phyloP scores from a whole-genome alignment of 2,113 vertebrate genomes.

The Pterocles gutturalis region DNA sequence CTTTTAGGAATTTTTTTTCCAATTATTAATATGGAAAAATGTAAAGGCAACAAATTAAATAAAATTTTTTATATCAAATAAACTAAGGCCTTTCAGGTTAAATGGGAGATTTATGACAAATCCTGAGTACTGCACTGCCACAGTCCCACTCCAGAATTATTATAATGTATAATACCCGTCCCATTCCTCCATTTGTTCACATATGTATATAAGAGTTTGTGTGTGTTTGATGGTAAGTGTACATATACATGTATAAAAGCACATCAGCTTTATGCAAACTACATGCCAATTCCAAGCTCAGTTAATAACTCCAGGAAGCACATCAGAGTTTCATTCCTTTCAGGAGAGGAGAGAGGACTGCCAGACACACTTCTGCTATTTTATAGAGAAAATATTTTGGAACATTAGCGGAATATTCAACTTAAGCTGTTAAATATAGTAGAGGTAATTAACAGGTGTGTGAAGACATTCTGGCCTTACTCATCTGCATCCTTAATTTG shows the following conservation, averaged over 20 bases:
- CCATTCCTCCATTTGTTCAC: neutral
- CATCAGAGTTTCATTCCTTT: neutral
- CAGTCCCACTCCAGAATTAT: neutral
- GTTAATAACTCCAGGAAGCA: neutral
- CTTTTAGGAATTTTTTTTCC: neutral
- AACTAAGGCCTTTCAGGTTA: neutral
- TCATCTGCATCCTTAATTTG: neutral
- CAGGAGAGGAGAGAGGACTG: neutral
- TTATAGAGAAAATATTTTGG: neutral
- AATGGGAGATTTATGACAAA: neutral
- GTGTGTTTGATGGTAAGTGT: neutral
- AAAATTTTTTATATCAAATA: neutral
- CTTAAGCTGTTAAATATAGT: neutral
- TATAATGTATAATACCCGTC: neutral
- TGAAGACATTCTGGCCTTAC: neutral
- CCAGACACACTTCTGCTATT: neutral
- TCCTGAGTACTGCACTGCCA: neutral
- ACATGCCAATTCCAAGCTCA: neutral
- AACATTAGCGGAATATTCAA: neutral
- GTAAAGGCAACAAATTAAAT: neutral
- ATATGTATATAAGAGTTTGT: neutral
- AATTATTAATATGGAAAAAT: neutral
- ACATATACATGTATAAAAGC: neutral
- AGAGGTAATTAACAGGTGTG: neutral
- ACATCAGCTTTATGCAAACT: neutral